Evolutionary conservation across 1,140 invertebrate genomes (phyloP), one percentile per base, ranked within the genome.

Genomic region (Holotrichia oblita): DNA sequence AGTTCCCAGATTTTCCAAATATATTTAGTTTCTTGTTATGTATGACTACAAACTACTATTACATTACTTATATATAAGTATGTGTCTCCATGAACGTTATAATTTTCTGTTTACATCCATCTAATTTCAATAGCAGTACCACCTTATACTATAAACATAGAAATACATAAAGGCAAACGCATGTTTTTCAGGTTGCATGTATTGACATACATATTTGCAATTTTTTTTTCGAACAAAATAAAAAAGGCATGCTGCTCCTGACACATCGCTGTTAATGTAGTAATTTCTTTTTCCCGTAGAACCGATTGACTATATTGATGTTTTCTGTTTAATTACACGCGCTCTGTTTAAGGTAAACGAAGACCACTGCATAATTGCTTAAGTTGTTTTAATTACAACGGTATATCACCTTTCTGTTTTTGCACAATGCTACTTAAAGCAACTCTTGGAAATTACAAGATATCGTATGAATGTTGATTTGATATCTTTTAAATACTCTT

Each of bases 171-270:
- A 69, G 61, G 27, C 20, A 27, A 22, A 69, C 22, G 61, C 61
- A 69, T 69, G 61, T 24, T 74, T 74, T 74, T 74, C 73, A 74
- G 73, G 73, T 40, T 74, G 73, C 73, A 74, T 74, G 73, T 69
- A 69, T 69, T 69, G 61, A 69, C 61, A 69, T 69, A 69, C 61
- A 69, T 69, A 69, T 34, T 27, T 69, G 12, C 14, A 10, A 27
- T 69, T 22, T 34, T 34, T 69, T 69, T 27, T 8, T 14, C n/a
- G n/a, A n/a, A 69, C 10, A 69, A 34, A 69, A 69, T 69, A 69
- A 22, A 69, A 34, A 27, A 27, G 61, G 61, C 61, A 69, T 69
- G 61, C 22, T 69, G 61, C 61, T 69, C 27, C 61, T 69, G 61
- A 69, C 61, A 69, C 61, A 69, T 22, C 61, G 61, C 61, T 69